These are phyloP conservation scores for Volucella zonaria DNA, from an alignment of 2,888 invertebrate species.

Conservation along the genomic window DNA sequence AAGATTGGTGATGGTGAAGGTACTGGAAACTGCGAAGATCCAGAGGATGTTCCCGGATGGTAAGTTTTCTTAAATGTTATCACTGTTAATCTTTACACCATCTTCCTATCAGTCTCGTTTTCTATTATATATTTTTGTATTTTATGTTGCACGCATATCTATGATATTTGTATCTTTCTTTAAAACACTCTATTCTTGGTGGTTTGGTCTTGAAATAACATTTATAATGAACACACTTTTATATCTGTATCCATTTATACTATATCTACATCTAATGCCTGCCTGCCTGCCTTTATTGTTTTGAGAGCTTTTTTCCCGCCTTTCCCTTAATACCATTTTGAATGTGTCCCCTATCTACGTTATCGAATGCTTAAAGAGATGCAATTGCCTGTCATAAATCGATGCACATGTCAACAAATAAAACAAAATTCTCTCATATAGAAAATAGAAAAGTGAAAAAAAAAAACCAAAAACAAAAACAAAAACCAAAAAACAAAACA, in stretches of 20 bases:
- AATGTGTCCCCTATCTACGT: conserved; percentile 44
- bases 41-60: conserved; percentile 98
- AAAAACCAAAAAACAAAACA: conserved; percentile 51
- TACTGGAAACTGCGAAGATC: conserved; percentile 96
- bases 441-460: conserved; percentile 43
- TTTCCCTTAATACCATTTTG: conserved; percentile 17
- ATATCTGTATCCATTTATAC: conserved; percentile 77
- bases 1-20: conserved; percentile 95
- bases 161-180: not conserved
- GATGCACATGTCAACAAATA: conserved; percentile 58
- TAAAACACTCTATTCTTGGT: conserved; percentile 31
- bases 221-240: conserved; percentile 83
- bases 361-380: conserved; percentile 49
- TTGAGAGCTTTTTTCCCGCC: conserved; percentile 33
- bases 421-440: conserved; percentile 45
- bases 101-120: conserved; percentile 75
- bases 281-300: not conserved
- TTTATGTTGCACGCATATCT: conserved; percentile 38
- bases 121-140: not conserved
- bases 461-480: conserved; percentile 47
- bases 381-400: conserved; percentile 55
- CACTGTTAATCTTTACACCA: conserved; percentile 78
- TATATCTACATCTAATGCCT: conserved; percentile 62
- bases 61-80: conserved; percentile 84
- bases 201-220: conserved; percentile 34